Percentiles rank a stretch among this genome's conserved stretches.
These are phyloP conservation scores for Conops quadrifasciatus DNA, from an alignment of 2,888 invertebrate species.

Conservation along the genomic window DNA sequence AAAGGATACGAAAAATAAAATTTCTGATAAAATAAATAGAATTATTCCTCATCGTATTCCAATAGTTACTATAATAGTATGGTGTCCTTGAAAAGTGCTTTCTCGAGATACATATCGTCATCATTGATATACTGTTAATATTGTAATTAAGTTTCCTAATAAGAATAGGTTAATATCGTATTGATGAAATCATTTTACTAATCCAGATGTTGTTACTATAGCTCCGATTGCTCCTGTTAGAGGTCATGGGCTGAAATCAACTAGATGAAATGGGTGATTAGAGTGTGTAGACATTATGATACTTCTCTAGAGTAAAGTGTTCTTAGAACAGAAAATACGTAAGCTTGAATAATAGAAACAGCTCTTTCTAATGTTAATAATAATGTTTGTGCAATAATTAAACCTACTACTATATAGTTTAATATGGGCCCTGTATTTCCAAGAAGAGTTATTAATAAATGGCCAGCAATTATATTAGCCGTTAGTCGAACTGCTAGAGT, in stretches of 20 bases:
- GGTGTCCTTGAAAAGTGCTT: conserved; percentile 73
- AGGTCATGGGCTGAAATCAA: conserved; percentile 74
- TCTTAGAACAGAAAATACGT: conserved; percentile 70
- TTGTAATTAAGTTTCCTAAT: conserved; percentile 60
- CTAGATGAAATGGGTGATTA: conserved; percentile 74
- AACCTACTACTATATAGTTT: too few species aligned
- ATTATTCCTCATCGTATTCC: conserved; percentile 77
- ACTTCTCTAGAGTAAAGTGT: conserved; percentile 75
- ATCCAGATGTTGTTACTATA: conserved; percentile 61
- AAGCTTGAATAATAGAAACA: too few species aligned
- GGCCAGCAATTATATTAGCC: neutral
- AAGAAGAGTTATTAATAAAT: neutral
- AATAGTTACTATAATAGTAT: conserved; percentile 69
- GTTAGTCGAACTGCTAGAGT: too few species aligned
- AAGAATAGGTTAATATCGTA: conserved; percentile 67
- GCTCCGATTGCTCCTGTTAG: conserved; percentile 70
- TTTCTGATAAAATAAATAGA: conserved; percentile 77
- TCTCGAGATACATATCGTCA: conserved; percentile 77
- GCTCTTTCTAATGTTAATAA: too few species aligned
- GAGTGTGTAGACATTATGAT: conserved; percentile 62
- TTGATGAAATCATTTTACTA: conserved; percentile 71
- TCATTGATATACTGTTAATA: conserved; percentile 69
- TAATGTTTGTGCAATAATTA: too few species aligned
- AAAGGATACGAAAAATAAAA: conserved; percentile 71
- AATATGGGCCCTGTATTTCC: neutral